Conservation (phyloP, 1,140 invertebrate species). For the Lithobius niger region DNA sequence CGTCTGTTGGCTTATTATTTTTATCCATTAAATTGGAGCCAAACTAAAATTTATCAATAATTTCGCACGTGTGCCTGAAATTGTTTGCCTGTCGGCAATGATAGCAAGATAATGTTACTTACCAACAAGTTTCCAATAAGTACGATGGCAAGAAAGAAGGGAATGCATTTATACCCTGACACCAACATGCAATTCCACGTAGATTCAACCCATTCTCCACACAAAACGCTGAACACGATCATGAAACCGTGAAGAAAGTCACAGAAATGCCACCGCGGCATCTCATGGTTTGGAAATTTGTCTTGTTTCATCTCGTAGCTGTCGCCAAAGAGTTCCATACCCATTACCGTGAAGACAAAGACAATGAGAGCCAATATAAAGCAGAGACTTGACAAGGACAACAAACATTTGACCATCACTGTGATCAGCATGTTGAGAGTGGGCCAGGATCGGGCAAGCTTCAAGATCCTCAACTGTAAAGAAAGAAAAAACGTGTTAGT, state of each 20-base stretch:
- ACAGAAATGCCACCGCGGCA: constrained; percentile 93
- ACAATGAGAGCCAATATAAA: constrained; percentile 96
- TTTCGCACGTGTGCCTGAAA: not conserved
- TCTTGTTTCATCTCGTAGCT: constrained; percentile 59
- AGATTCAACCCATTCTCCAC: constrained; percentile 97
- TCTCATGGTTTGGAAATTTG: constrained; percentile 25
- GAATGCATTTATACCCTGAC: constrained; percentile 80
- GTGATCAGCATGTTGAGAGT: constrained; percentile 95
- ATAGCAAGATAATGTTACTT: constrained; percentile 39
- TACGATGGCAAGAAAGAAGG: constrained; percentile 93
- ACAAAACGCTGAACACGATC: constrained; percentile 94
- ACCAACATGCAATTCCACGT: constrained; percentile 97
- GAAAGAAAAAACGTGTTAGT: constrained; percentile 18
- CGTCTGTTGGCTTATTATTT: too few species aligned
- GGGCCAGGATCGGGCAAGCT: constrained; percentile 97
- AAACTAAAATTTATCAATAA: not conserved
- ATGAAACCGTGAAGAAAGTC: constrained; percentile 98
- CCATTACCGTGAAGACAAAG: constrained; percentile 98
- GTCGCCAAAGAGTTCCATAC: constrained; percentile 94
- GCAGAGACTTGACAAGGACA: constrained; percentile 92
- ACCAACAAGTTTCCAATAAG: constrained; percentile 97
- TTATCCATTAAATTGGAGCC: too few species aligned
- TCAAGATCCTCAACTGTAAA: constrained; percentile 92
- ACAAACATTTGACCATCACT: constrained; percentile 95
- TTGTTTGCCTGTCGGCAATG: too few species aligned